Conservation (phyloP, 2,113 vertebrate species). For the Motacilla tschutschensis region DNA sequence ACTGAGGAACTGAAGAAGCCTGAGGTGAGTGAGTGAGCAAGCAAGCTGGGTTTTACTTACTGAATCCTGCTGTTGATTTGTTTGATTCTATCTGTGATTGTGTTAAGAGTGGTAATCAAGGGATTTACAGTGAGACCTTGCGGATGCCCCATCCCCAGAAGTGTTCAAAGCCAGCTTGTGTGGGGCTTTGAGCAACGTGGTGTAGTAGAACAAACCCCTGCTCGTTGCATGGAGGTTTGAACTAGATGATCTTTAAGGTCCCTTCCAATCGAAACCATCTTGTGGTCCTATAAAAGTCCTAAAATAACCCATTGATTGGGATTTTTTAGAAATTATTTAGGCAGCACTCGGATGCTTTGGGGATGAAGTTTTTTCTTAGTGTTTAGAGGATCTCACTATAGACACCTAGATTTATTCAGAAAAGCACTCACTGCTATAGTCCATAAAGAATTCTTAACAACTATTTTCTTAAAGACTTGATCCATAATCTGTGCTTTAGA, state of each 20-base stretch:
- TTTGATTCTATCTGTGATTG: not conserved
- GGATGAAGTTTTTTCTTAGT: not conserved
- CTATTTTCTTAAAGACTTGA: not conserved
- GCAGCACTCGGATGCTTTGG: not conserved
- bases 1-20: slow-evolving; percentile 83
- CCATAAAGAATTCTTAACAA: not conserved
- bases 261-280: not conserved
- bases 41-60: not conserved
- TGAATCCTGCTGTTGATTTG: not conserved
- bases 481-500: not conserved
- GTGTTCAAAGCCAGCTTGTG: not conserved
- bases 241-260: not conserved
- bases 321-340: not conserved
- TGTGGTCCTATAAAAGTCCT: not conserved
- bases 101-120: not conserved
- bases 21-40: slow-evolving; percentile 67
- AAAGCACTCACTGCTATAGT: not conserved
- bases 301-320: not conserved
- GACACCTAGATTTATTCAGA: not conserved
- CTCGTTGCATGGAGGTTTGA: not conserved
- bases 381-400: not conserved
- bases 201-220: not conserved
- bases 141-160: not conserved
- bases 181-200: not conserved
- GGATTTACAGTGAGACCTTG: not conserved